Base-by-base conservation (phyloP, 2,888 invertebrate species). In the Drosophila melanocephala region DNA sequence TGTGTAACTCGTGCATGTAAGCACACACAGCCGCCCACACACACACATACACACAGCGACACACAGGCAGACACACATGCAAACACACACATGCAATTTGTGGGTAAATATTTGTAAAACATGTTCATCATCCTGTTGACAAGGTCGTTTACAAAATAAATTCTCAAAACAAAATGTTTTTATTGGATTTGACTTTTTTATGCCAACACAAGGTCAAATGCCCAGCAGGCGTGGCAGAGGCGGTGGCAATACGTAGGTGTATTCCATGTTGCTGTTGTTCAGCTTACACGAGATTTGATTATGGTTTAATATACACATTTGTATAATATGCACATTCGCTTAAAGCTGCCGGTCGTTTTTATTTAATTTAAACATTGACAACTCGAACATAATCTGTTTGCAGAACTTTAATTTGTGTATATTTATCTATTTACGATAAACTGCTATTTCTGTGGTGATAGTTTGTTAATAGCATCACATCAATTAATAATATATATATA, bases 51-150 rank as follows among this genome's bases (percentile, higher is more conserved):
- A 58, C 53, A 63, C 16, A 52, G 42, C 60, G 44, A 72, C 56
- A 62, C 37, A 56, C 33, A 42, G 44, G 28, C 63, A 67, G 14
- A 14, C 58, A 65, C 51, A 68, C 63, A 60, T n/a, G 47, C 35
- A 60, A 32, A 75, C 47, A 60, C 57, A 65, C 42, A 56, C 33
- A 37, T 39, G 30, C 58, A 67, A 63, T 71, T 61, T 70, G 65
- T 66, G 42, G 32, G 70, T 76, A 86, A 86, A 87, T 86, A 81
- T 86, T 87, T 86, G 86, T 70, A 67, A 79, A 87, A 75, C 81
- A 83, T 86, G 85, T 87, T 85, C 81, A 86, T 83, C 85, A 85
- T 85, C 68, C 83, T 85, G 87, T 87, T 85, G 87, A 86, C 85
- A 86, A 86, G 87, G 85, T 85, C 83, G 75, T 77, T 87, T 87